Evolutionary conservation across 37 sponge, comb jelly and placozoan species (phyloP), one percentile per base, ranked within the genome.

Genomic region (Aplysina aerophoba): DNA sequence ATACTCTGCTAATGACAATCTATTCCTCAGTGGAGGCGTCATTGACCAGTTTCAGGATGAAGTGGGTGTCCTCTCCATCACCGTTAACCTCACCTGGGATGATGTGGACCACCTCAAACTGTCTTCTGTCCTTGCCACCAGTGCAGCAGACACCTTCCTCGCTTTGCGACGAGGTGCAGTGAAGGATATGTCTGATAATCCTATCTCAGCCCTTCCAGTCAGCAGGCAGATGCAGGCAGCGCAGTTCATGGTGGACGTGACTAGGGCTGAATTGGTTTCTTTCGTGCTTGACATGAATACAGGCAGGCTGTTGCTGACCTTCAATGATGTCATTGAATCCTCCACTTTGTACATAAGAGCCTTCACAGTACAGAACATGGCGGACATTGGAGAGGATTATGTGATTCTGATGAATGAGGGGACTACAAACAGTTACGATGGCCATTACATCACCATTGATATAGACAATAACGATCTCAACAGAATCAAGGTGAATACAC

Each of bases 51-150:
- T 59, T 37, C 59, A n/a, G 36, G 87, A 89, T 27, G 79, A 87
- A 65, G 69, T 86, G 20, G 93, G 95, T 22, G 88, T 90, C n/a
- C 82, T 88, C 79, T 54, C 73, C 27, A 59, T 97, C 27, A 84
- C 86, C 21, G 87, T 92, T 31, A 82, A 89, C 53, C 86, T 96
- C 16, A 58, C 65, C 15, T 86, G 89, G 55, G 80, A 84, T 17
- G 97, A 97, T 44, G 90, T 90, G n/a, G 81, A 87, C 30, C 92
- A 92, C 74, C 71, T 97, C 21, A 97, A 97, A 37, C 85, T 96
- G 24, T 84, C 94, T 19, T 54, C 62, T 36, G 39, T 57, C 35
- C 86, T 96, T 38, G 96, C 93, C 0, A 92, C 91, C 21, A 79
- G 82, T n/a, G 17, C 34, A 33, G 36, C 39, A 0, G 73, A 94